These are phyloP conservation scores for Macrochelys suwanniensis DNA, from an alignment of 2,797 vertebrate species.

Conservation along the genomic window DNA sequence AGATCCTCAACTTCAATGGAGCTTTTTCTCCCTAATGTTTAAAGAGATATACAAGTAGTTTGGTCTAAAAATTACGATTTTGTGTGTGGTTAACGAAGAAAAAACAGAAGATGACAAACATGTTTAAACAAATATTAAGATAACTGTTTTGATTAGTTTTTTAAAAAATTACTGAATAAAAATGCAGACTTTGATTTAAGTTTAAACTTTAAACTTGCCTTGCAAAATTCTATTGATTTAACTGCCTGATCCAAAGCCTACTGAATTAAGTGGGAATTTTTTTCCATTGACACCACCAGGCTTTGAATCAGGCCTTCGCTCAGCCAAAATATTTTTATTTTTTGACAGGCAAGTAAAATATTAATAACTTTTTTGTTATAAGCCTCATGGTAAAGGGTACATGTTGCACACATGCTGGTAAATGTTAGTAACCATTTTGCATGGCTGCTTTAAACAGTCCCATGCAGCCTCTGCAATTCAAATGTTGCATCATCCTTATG, in stretches of 20 bases:
- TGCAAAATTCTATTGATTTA: not conserved
- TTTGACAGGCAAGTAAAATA: not conserved
- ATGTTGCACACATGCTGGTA: not conserved
- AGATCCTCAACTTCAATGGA: not conserved
- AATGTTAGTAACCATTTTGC: slow-evolving; percentile 12
- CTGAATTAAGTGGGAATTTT: not conserved
- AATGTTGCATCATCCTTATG: not conserved
- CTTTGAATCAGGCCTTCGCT: not conserved
- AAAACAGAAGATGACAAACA: not conserved
- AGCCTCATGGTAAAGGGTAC: not conserved
- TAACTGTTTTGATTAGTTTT: not conserved
- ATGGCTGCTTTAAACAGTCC: slow-evolving; percentile 4
- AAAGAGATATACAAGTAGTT: not conserved
- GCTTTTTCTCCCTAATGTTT: not conserved
- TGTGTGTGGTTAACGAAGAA: not conserved
- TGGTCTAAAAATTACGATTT: not conserved
- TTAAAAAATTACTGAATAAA: not conserved
- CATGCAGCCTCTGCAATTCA: not conserved
- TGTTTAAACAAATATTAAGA: not conserved
- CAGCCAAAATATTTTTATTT: not conserved
- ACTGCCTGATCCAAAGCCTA: not conserved
- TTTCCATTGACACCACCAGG: not conserved
- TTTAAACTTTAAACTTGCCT: not conserved
- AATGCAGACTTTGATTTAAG: not conserved
- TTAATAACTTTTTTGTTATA: not conserved